Evolutionary conservation across 2,888 invertebrate species (phyloP), one percentile per base, ranked within the genome.

Genomic region (Callimorpha dominula): DNA sequence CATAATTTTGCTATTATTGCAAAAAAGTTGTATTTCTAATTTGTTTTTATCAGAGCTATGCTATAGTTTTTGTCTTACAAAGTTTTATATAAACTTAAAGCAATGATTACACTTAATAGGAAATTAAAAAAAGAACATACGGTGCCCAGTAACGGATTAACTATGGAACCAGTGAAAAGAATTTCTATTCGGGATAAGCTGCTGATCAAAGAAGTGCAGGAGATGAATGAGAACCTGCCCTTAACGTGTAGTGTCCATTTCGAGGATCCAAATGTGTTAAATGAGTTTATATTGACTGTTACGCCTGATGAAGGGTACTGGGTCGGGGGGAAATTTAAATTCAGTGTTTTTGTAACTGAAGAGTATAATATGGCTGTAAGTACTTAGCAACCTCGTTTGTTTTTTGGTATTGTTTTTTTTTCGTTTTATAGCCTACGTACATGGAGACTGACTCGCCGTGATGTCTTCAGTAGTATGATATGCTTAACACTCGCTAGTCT

Each of bases 291-390:
- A 63, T 95, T 99, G 80, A 96, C 96, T 67, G 97, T 99, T 72
- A 93, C 96, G 73, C 98, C 99, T 4, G 98, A 98, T 82, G 98
- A 99, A 93, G 99, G 99, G 0, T 97, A 97, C 89, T 99, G 99
- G 98, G 96, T 96, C 86, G 98, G 98, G 72, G 99, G 99, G 54
- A 96, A 96, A 83, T 99, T 99, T 94, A 96, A 96, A 89, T 99
- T 99, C 93, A 97, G 97, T 88, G 96, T 99, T 83, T 96, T 96
- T 87, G 98, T 99, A 74, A 98, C 99, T 43, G 99, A 99, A 89
- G 99, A 99, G 82, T 99, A 99, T 96, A 99, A 99, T 94, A 99
- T 99, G 97, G 98, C 98, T 92, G 99, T 99, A 96, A 96, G 97
- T 96, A 88, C 67, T 57, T 8, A 20, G 17, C 14, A 1, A 66